Percentiles rank a stretch among this genome's conserved stretches.
Conservation (phyloP, 1,140 invertebrate species). For the Meloidogyne hapla region DNA sequence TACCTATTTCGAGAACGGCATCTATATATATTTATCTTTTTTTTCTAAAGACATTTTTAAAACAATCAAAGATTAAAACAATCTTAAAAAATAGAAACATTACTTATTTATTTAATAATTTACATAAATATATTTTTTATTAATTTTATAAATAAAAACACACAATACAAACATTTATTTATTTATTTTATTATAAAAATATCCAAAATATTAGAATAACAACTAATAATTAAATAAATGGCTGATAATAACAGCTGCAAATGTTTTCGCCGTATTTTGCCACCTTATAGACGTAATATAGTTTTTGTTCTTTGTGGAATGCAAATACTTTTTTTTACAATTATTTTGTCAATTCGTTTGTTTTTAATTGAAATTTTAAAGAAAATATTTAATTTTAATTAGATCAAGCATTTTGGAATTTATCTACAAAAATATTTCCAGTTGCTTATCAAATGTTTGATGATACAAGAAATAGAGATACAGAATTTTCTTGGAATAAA, state of each 20-base stretch:
- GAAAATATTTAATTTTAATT: background rate
- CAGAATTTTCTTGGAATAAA: constrained; percentile 14
- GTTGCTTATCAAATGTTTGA: constrained; percentile 42
- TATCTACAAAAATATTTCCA: constrained; percentile 41
- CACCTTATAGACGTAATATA: constrained; percentile 20
- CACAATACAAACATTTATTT: background rate
- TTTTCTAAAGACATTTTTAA: too few species aligned
- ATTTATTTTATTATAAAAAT: background rate
- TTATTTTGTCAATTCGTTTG: constrained; percentile 25
- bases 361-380: background rate
- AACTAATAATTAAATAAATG: too few species aligned
- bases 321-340: constrained; percentile 17
- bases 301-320: constrained; percentile 10
- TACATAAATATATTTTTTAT: too few species aligned
- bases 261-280: constrained; percentile 17
- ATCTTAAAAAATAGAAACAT: too few species aligned
- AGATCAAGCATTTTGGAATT: constrained; percentile 42
- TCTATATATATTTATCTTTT: too few species aligned
- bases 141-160: background rate
- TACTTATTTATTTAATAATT: background rate
- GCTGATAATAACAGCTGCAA: background rate
- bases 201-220: background rate
- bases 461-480: constrained; percentile 27
- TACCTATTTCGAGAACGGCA: too few species aligned
- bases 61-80: too few species aligned